Evolutionary conservation across 2,113 vertebrate genomes (phyloP).

Genomic region (Suricata suricatta): DNA sequence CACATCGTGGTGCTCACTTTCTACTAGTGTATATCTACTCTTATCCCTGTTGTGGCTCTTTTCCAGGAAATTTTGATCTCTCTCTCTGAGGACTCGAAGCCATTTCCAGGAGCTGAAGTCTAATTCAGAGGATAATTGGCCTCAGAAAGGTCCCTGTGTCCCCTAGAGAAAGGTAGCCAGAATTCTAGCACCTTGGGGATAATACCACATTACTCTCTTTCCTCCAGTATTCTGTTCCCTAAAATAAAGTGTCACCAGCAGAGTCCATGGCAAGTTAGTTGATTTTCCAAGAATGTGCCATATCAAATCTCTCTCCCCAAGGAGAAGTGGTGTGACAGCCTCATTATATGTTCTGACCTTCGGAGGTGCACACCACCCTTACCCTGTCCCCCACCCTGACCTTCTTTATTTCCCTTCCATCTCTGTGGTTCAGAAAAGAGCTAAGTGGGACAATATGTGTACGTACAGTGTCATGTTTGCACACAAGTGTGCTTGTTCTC

Average conservation of each 20-base stretch:
- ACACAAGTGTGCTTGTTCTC: background rate
- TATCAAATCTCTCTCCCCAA: slow-evolving; percentile 79
- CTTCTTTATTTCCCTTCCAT: background rate
- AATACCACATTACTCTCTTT: slow-evolving; percentile 1
- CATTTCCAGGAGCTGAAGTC: slow-evolving; percentile 58
- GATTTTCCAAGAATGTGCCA: slow-evolving; percentile 59
- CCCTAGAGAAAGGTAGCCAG: background rate
- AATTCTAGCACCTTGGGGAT: slow-evolving; percentile 45
- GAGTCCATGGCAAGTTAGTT: slow-evolving; percentile 65
- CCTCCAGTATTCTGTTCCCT: background rate
- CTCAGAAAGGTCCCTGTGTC: slow-evolving; percentile 45
- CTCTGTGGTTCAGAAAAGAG: background rate
- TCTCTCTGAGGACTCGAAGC: background rate
- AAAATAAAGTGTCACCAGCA: slow-evolving; percentile 40
- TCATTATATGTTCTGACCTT: slow-evolving; percentile 83
- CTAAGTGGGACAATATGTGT: background rate
- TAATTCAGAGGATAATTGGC: slow-evolving; percentile 62
- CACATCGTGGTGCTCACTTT: background rate
- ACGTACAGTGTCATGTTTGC: background rate
- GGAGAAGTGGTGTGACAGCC: slow-evolving; percentile 80
- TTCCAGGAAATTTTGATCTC: slow-evolving; percentile 60
- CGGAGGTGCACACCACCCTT: background rate
- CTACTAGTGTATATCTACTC: slow-evolving; percentile 1
- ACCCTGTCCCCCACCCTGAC: background rate
- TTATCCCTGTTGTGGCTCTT: slow-evolving; percentile 26